phyloP scores from a whole-genome alignment of 2,888 invertebrate genomes.

The Asteroscopus sphinx region DNA sequence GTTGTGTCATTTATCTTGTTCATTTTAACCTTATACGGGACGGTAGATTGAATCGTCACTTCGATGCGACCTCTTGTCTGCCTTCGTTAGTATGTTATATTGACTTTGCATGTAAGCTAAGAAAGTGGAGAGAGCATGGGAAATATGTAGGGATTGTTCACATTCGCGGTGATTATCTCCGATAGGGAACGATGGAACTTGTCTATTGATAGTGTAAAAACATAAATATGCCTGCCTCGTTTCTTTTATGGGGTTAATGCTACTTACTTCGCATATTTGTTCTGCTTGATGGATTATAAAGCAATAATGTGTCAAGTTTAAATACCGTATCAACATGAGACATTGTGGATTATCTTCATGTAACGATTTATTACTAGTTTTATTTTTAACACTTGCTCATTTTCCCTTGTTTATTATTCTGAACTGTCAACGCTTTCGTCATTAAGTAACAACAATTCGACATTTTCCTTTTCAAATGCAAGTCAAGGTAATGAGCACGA shows the following conservation, averaged over 20 bases:
- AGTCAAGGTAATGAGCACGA: conserved; percentile 64
- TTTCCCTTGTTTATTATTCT: conserved; percentile 31
- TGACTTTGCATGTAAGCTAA: conserved; percentile 37
- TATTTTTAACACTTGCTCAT: neutral
- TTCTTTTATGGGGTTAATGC: conserved; percentile 18
- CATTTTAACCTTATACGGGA: conserved; percentile 24
- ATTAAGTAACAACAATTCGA: conserved; percentile 41
- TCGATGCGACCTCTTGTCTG: conserved; percentile 25
- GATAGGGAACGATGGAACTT: conserved; percentile 8
- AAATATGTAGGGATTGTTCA: conserved; percentile 40
- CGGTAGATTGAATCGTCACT: conserved; percentile 39
- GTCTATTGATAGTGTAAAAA: conserved; percentile 1
- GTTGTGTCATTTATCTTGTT: conserved; percentile 27
- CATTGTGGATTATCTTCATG: conserved; percentile 7
- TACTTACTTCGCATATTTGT: conserved; percentile 24
- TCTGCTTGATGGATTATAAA: conserved; percentile 26
- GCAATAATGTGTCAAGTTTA: conserved; percentile 27
- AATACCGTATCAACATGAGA: conserved; percentile 6
- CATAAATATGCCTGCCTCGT: conserved; percentile 3
- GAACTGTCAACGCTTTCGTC: conserved; percentile 40
- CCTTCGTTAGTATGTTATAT: conserved; percentile 36
- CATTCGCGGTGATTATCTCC: conserved; percentile 13
- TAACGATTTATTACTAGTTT: neutral
- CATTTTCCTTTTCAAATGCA: conserved; percentile 48
- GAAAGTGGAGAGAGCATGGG: conserved; percentile 49